These are phyloP conservation scores for Plutomurus gul DNA, from an alignment of 1,140 invertebrate genomes.

Conservation along the genomic window DNA sequence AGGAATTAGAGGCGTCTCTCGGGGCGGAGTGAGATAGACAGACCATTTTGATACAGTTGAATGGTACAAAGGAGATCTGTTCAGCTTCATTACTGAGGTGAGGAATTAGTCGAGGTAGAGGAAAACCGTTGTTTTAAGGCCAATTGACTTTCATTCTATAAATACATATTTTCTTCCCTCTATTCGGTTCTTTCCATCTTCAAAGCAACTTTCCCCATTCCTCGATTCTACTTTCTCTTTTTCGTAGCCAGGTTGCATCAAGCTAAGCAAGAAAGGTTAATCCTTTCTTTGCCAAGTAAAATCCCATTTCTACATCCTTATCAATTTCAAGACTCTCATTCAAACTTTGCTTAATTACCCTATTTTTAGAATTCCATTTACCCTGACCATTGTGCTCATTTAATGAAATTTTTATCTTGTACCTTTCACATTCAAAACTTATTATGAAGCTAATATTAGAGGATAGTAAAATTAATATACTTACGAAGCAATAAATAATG, in stretches of 20 bases:
- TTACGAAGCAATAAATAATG: too few species aligned
- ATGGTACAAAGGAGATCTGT: slow-evolving; percentile 39
- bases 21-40: slow-evolving; percentile 34
- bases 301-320: too few species aligned
- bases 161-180: background rate
- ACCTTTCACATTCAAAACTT: too few species aligned
- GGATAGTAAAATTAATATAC: too few species aligned
- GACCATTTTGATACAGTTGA: slow-evolving; percentile 22
- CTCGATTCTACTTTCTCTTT: background rate
- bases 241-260: background rate
- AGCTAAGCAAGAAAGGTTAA: background rate
- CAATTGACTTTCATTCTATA: slow-evolving; percentile 32
- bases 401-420: too few species aligned
- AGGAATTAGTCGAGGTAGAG: slow-evolving; percentile 35
- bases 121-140: slow-evolving; percentile 40
- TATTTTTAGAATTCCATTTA: too few species aligned
- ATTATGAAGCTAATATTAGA: too few species aligned
- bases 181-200: background rate
- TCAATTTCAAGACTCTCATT: too few species aligned
- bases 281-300: too few species aligned
- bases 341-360: too few species aligned
- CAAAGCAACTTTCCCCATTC: background rate
- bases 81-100: slow-evolving; percentile 41
- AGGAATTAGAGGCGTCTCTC: background rate
- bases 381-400: too few species aligned